Evolutionary conservation across 2,113 vertebrate genomes (phyloP), one percentile per base, ranked within the genome.

Genomic region (Melanostigma gelatinosum): DNA sequence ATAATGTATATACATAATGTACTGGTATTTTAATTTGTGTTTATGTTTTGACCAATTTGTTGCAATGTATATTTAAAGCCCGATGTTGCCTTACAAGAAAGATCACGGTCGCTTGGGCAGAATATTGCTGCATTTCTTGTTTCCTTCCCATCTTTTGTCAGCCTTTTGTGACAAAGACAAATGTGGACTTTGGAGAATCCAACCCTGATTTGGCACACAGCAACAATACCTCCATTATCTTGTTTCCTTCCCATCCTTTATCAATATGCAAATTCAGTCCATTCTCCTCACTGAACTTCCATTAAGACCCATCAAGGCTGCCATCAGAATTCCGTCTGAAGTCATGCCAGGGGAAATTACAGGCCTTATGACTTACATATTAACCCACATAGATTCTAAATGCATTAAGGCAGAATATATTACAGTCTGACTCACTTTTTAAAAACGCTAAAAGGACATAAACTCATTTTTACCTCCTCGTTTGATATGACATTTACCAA

Each of bases 381-480:
- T 88, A 90, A 84, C 81, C 79, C 81, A 84, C 75, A 81, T 87
- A 85, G 78, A 89, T 92, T 85, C 85, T 8, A 83, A 85, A 91
- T 89, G 88, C 89, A 89, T 85, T 86, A 91, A 87, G 63, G 70
- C 38, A 24, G 80, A 90, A 87, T 91, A 83, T 73, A 90, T 90
- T 88, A 85, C 16, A 36, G 58, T 71, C 79, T 55, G 38, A 84
- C 69, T 86, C 70, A 57, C 77, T 85, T 85, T 77, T 76, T 62
- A 69, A 91, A 84, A 66, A 0, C 54, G 62, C 69, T 74, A 70
- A 64, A 73, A 88, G 81, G 85, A 88, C 82, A 88, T 83, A 61
- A 88, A 84, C 80, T 84, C 20, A 55, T 63, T 87, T 85, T 69
- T 71, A 84, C 16, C 74, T 4, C 57, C n/a, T 40, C 42, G 66